Evolutionary conservation across 2,888 invertebrate genomes (phyloP).

Genomic region (Leptothorax acervorum): DNA sequence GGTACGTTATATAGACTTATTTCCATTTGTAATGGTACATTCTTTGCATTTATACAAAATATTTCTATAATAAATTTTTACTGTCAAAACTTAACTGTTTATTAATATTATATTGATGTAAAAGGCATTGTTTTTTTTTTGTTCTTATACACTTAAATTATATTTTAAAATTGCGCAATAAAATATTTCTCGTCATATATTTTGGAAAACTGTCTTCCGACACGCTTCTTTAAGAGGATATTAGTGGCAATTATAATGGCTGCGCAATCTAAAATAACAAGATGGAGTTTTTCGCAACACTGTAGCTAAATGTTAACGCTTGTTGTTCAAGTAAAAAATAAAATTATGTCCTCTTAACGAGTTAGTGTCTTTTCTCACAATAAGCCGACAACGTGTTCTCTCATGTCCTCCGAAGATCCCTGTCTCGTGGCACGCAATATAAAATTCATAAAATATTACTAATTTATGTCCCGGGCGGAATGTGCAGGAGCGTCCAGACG

Average conservation of each 20-base stretch:
- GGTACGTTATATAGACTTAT: neutral
- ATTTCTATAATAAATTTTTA: neutral
- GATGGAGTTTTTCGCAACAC: neutral
- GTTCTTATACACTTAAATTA: neutral
- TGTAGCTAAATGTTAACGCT: constrained; percentile 26
- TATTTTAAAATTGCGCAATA: neutral
- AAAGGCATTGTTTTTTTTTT: neutral
- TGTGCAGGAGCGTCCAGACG: constrained; percentile 50
- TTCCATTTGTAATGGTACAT: neutral
- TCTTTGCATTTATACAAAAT: neutral
- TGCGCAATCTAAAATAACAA: constrained; percentile 8
- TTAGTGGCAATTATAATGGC: neutral
- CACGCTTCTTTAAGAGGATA: neutral
- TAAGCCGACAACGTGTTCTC: constrained; percentile 26
- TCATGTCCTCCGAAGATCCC: constrained; percentile 3
- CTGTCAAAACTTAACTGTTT: neutral
- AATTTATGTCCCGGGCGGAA: constrained; percentile 46
- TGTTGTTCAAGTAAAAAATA: constrained; percentile 5
- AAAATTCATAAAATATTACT: constrained; percentile 57
- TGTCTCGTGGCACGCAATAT: constrained; percentile 13
- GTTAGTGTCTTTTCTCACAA: constrained; percentile 33
- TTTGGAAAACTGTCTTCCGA: neutral
- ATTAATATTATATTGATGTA: neutral
- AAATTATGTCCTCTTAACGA: neutral
- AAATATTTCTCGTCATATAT: neutral